Evolutionary conservation across 2,888 invertebrate species (phyloP).

Genomic region (Tachina lurida): DNA sequence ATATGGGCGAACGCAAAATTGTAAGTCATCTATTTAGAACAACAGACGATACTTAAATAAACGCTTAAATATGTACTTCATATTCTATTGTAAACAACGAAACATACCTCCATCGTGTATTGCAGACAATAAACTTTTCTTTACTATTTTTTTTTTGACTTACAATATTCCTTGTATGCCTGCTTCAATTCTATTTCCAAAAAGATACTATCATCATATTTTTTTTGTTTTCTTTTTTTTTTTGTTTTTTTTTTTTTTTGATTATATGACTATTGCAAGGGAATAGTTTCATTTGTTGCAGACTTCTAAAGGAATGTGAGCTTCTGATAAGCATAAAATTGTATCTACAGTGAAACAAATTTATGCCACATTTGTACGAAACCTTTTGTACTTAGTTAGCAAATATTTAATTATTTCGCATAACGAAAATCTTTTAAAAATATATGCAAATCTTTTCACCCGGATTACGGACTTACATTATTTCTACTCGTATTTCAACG

Average conservation of each 20-base stretch:
- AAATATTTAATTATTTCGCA: no score
- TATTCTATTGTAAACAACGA: slow-evolving; percentile 2
- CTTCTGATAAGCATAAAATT: slow-evolving; percentile 19
- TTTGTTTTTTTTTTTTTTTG: not conserved
- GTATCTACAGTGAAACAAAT: not conserved
- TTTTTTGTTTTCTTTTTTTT: no score
- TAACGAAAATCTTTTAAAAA: no score
- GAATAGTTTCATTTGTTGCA: slow-evolving; percentile 6
- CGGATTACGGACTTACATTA: no score
- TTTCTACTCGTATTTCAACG: no score
- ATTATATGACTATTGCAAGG: slow-evolving; percentile 9
- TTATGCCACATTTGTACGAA: not conserved
- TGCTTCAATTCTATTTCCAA: slow-evolving; percentile 45
- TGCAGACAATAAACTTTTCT: slow-evolving; percentile 38
- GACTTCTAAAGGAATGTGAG: not conserved
- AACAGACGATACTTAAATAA: slow-evolving; percentile 21
- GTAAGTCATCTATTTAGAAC: slow-evolving; percentile 25
- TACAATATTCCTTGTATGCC: slow-evolving; percentile 44
- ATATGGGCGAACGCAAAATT: not conserved
- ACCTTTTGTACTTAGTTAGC: no score
- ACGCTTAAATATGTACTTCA: not conserved
- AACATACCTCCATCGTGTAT: slow-evolving; percentile 30
- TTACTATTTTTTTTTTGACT: slow-evolving; percentile 11
- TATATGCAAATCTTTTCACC: no score
- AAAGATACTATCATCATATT: slow-evolving; percentile 45